phyloP scores from a whole-genome alignment of 2,888 invertebrate species.

The Ametastegia equiseti region DNA sequence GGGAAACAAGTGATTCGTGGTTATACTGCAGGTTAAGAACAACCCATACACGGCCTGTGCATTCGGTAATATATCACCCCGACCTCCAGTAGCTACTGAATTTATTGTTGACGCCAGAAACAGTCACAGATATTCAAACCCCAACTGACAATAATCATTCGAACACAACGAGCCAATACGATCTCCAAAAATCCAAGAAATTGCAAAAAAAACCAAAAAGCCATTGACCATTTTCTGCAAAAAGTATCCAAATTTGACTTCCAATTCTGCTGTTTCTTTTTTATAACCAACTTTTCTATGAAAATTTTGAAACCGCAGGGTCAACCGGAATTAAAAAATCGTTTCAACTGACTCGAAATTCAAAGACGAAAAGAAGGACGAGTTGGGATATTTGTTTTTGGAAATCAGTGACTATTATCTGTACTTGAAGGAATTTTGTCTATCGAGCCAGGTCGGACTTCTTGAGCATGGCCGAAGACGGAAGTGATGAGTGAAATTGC shows the following conservation, averaged over 20 bases:
- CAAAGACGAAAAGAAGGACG: neutral
- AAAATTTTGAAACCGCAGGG: too few species aligned
- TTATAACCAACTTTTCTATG: too few species aligned
- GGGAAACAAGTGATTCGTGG: slow-evolving; percentile 5
- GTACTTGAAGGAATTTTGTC: neutral
- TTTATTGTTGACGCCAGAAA: slow-evolving; percentile 32
- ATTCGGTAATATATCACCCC: slow-evolving; percentile 9
- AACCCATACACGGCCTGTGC: neutral
- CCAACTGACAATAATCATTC: neutral
- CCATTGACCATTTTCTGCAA: too few species aligned
- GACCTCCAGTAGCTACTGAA: neutral
- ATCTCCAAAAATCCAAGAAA: neutral
- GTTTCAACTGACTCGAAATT: neutral
- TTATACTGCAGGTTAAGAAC: slow-evolving; percentile 11
- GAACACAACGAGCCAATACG: neutral
- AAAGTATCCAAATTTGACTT: too few species aligned
- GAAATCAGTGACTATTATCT: too few species aligned
- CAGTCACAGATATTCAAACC: slow-evolving; percentile 4
- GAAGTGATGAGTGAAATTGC: neutral
- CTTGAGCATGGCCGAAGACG: neutral
- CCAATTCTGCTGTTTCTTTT: too few species aligned
- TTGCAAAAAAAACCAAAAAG: neutral
- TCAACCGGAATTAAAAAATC: too few species aligned
- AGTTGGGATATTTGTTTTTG: neutral
- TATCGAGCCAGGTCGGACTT: neutral